These are phyloP conservation scores for Sebastes trivittatus DNA, from an alignment of 2,797 vertebrate species.

Conservation along the genomic window DNA sequence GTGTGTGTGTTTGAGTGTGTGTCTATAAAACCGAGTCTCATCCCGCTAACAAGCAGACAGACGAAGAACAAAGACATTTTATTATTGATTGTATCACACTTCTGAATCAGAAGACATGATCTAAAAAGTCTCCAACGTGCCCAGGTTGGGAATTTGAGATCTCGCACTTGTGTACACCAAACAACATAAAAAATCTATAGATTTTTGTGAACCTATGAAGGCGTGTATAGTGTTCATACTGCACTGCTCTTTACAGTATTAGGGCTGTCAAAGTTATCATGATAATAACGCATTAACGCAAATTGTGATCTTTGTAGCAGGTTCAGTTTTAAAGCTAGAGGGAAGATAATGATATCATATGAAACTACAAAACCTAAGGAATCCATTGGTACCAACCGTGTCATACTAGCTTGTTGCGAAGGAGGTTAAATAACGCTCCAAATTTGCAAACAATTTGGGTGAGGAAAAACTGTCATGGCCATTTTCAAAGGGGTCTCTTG, in stretches of 20 bases:
- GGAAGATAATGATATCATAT: no score
- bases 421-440: no score
- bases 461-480: no score
- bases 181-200: not conserved
- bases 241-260: not conserved
- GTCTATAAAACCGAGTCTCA: not conserved
- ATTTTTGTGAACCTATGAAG: not conserved
- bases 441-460: no score
- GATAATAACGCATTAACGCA: no score
- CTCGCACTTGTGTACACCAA: not conserved
- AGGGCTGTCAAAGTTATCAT: no score
- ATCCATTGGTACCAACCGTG: no score
- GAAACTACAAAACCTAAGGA: no score
- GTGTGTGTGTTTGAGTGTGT: not conserved
- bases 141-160: slow-evolving; percentile 4
- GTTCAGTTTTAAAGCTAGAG: no score
- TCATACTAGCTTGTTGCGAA: no score
- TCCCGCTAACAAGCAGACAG: slow-evolving; percentile 35
- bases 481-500: no score
- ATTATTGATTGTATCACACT: slow-evolving; percentile 43
- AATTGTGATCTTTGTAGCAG: no score
- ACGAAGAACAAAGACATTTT: slow-evolving; percentile 65
- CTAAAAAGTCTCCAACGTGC: not conserved
- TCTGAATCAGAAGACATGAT: slow-evolving; percentile 34
- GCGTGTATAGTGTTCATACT: not conserved